These are phyloP conservation scores for Tichodroma muraria DNA, from an alignment of 2,113 vertebrate genomes.

Conservation along the genomic window DNA sequence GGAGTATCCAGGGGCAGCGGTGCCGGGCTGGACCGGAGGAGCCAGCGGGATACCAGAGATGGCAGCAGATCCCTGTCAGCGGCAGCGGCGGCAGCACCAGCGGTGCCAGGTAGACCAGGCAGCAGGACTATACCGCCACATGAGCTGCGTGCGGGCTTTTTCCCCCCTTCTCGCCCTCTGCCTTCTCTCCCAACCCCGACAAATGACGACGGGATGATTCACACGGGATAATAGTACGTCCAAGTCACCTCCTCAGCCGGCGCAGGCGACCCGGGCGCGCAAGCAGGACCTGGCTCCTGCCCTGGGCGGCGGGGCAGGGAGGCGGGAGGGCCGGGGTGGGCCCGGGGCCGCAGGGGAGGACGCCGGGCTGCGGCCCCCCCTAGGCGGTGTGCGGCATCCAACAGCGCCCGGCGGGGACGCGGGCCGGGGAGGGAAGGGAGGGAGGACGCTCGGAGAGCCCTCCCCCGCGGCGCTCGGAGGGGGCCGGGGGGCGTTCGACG, in stretches of 20 bases:
- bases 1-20: conserved; percentile 26
- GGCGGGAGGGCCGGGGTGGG: background rate
- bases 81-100: background rate
- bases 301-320: background rate
- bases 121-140: conserved; percentile 62
- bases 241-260: conserved; percentile 67
- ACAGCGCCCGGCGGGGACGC: background rate
- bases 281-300: background rate
- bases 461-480: no score
- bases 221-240: conserved; percentile 60
- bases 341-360: background rate
- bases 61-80: conserved; percentile 46
- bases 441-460: no score
- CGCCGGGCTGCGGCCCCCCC: background rate
- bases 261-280: background rate
- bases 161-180: conserved; percentile 21
- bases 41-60: conserved; percentile 39
- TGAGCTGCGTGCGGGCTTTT: conserved; percentile 62
- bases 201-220: conserved; percentile 71
- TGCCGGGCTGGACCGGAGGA: background rate
- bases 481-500: no score
- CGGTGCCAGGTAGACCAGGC: conserved; percentile 66
- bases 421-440: background rate
- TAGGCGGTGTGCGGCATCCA: background rate
- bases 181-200: conserved; percentile 52